These are phyloP conservation scores for Chirona hameri DNA, from an alignment of 2,888 invertebrate genomes.

Conservation along the genomic window DNA sequence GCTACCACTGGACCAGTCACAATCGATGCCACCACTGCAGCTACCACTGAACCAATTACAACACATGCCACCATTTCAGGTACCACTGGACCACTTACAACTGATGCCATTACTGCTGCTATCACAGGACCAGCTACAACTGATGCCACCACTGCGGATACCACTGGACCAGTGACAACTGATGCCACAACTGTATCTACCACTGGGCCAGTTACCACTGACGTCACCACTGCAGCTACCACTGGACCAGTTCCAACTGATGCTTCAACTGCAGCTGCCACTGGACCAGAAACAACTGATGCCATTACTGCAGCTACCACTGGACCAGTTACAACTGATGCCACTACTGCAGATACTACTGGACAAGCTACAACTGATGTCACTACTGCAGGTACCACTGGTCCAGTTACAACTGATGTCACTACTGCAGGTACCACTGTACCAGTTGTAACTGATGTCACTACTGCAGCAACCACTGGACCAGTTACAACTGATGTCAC, in stretches of 20 bases:
- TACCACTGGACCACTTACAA: not conserved
- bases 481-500: not conserved
- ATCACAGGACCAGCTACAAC: too few relatives aligned
- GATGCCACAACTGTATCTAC: not conserved
- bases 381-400: not conserved
- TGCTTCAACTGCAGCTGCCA: too few relatives aligned
- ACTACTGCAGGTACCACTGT: not conserved
- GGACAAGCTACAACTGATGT: too few relatives aligned
- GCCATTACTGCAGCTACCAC: too few relatives aligned
- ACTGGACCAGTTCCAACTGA: not conserved
- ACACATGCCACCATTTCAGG: not conserved
- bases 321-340: too few relatives aligned
- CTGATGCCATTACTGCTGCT: too few relatives aligned
- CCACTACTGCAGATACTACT: too few relatives aligned
- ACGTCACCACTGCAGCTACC: not conserved
- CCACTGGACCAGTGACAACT: not conserved
- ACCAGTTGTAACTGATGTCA: not conserved
- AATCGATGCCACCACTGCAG: not conserved
- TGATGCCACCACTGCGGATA: not conserved
- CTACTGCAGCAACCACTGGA: not conserved
- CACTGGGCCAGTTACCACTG: not conserved
- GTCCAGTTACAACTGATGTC: not conserved
- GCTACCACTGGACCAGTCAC: too few relatives aligned
- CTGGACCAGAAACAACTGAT: too few relatives aligned
- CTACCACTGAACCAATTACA: not conserved